Evolutionary conservation across 1,140 invertebrate species (phyloP).

Genomic region (Panagrolaimus sp.): DNA sequence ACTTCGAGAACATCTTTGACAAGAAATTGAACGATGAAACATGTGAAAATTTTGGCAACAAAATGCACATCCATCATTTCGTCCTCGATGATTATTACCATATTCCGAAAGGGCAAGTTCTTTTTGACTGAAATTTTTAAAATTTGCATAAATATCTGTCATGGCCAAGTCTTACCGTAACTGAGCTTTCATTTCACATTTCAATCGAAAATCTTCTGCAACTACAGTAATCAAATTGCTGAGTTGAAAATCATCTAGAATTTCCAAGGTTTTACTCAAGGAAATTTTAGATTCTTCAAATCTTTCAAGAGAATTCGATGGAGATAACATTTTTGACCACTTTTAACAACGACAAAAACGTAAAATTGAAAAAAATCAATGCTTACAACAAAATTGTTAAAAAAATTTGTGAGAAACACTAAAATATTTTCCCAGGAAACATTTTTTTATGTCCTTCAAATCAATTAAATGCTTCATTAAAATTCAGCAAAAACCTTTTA

Average conservation of each 20-base stretch:
- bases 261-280: not conserved
- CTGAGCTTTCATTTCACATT: not conserved
- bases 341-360: no score
- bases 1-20: slow-evolving; percentile 1
- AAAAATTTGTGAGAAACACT: no score
- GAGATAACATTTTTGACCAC: not conserved
- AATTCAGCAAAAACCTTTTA: no score
- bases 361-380: no score
- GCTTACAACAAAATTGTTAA: no score
- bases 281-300: not conserved
- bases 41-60: slow-evolving; percentile 7
- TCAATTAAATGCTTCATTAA: no score
- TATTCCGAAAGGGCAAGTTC: not conserved
- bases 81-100: not conserved
- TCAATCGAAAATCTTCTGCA: slow-evolving; percentile 1
- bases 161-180: not conserved
- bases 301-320: not conserved
- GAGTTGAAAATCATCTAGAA: slow-evolving; percentile 5
- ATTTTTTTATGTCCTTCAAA: no score
- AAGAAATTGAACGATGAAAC: not conserved
- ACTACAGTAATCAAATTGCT: not conserved
- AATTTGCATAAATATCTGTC: not conserved
- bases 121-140: not conserved
- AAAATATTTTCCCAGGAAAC: no score
- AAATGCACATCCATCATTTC: slow-evolving; percentile 11